Percentiles rank a stretch among this genome's conserved stretches.
Conservation (phyloP, 1,140 invertebrate species). For the Drosophila pruinosa region DNA sequence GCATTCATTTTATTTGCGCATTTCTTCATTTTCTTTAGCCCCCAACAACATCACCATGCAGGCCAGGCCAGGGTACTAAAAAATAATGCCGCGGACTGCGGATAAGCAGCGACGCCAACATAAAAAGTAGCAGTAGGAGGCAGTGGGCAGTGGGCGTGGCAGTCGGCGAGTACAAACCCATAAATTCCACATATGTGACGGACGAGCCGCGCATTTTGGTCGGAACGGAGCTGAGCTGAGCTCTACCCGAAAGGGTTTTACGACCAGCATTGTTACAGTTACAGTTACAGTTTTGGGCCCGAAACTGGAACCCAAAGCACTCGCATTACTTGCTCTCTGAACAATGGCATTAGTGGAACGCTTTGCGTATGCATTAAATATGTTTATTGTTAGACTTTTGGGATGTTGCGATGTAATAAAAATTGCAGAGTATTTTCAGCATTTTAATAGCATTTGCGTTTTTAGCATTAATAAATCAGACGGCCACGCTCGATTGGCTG, state of each 20-base stretch:
- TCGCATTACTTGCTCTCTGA: neutral
- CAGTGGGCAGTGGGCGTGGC: conserved; percentile 46
- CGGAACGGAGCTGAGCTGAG: conserved; percentile 34
- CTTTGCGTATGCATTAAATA: conserved; percentile 68
- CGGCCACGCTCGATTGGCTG: neutral
- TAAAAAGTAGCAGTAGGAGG: conserved; percentile 21
- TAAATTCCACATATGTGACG: conserved; percentile 61
- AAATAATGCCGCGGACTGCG: conserved; percentile 50
- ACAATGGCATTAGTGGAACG: conserved; percentile 47
- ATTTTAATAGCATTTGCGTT: conserved; percentile 55
- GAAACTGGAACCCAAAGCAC: neutral
- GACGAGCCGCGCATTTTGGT: neutral
- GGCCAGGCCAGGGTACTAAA: conserved; percentile 11
- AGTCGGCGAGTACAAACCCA: conserved; percentile 40
- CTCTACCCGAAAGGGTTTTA: conserved; percentile 44
- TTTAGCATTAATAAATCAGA: conserved; percentile 64
- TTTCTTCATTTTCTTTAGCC: conserved; percentile 29
- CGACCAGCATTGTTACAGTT: conserved; percentile 23
- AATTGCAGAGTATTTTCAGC: conserved; percentile 46
- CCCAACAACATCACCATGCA: neutral
- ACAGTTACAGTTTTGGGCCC: too few species aligned
- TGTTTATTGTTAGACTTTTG: conserved; percentile 72
- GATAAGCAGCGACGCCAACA: conserved; percentile 29
- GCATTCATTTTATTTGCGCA: conserved; percentile 59
- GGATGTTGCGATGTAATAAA: conserved; percentile 8